Percentiles rank a stretch among this genome's conserved stretches.
phyloP scores from a whole-genome alignment of 2,888 invertebrate genomes.

The Laothoe populi region DNA sequence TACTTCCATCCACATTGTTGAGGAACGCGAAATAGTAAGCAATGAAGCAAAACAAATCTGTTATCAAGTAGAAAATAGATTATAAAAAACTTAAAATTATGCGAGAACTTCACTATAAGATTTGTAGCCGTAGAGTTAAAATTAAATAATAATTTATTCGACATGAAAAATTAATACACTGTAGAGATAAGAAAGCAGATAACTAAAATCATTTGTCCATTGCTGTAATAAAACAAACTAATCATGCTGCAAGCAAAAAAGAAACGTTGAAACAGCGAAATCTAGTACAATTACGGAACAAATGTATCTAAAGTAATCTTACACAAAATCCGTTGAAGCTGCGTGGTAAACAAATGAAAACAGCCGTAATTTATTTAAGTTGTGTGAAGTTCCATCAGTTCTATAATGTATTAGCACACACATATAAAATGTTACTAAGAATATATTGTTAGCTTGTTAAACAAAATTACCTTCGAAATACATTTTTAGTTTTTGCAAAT shows the following conservation, averaged over 20 bases:
- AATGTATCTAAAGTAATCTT: slow-evolving; percentile 23
- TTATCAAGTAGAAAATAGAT: not conserved
- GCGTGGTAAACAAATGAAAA: slow-evolving; percentile 28
- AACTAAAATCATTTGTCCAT: too few relatives aligned
- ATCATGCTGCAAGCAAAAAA: not conserved
- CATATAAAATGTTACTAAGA: slow-evolving; percentile 11
- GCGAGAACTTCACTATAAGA: not conserved
- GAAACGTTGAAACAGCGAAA: slow-evolving; percentile 5
- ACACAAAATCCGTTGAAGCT: slow-evolving; percentile 28
- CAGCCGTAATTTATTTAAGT: slow-evolving; percentile 18
- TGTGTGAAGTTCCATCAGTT: slow-evolving; percentile 7
- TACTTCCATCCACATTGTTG: slow-evolving; percentile 1
- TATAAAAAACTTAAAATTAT: not conserved
- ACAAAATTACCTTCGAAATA: slow-evolving; percentile 10
- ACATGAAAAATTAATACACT: not conserved
- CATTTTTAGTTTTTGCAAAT: slow-evolving; percentile 13
- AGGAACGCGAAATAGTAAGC: not conserved
- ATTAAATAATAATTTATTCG: not conserved
- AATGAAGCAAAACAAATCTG: slow-evolving; percentile 6
- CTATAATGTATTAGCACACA: slow-evolving; percentile 20
- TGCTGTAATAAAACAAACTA: not conserved
- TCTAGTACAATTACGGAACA: not conserved
- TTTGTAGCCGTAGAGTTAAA: not conserved
- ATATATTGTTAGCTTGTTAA: slow-evolving; percentile 10
- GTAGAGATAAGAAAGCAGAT: too few relatives aligned